Evolutionary conservation across 2,797 vertebrate genomes (phyloP), one percentile per base, ranked within the genome.

Genomic region (Zalophus californianus): DNA sequence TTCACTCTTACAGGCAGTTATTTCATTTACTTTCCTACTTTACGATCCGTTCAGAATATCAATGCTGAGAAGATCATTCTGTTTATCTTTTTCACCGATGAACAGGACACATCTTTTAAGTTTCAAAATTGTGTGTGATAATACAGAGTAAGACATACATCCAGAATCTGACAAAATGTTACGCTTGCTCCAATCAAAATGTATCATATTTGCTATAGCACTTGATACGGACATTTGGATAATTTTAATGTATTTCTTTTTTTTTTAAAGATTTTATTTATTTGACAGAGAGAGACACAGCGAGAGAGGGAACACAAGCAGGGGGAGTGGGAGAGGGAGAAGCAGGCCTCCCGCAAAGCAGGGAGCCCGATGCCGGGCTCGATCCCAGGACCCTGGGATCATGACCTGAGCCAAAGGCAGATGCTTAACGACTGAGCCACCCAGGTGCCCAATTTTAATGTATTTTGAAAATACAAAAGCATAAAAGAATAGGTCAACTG

Each of bases 171-270:
- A 52, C 18, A 60, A 87, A 85, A 20, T 29, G 8, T 48, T 64
- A 44, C 54, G 5, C 21, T 56, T 78, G 35, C 85, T n/a, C 84
- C 50, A 48, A 82, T 86, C 56, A 95, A 94, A 96, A 87, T 82
- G 72, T 48, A 66, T 50, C 20, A 48, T 44, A 80, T 3, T 84
- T 66, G 18, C 16, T 83, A 18, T 23, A 48, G 73, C 18, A 70
- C 14, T 90, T 56, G 18, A 10, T 89, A 50, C 8, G 23, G 52
- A 84, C 4, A 58, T 58, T 60, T 84, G 18, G n/a, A 11, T 77
- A 77, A 68, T 73, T 86, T 75, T 83, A 83, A 66, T 52, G 12
- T 95, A 88, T 38, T 91, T 91, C n/a, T n/a, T n/a, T n/a, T n/a
- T n/a, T n/a, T n/a, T n/a, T n/a, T n/a, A n/a, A n/a, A n/a, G n/a